phyloP scores from a whole-genome alignment of 2,888 invertebrate genomes.

The Microplitis deprimator region DNA sequence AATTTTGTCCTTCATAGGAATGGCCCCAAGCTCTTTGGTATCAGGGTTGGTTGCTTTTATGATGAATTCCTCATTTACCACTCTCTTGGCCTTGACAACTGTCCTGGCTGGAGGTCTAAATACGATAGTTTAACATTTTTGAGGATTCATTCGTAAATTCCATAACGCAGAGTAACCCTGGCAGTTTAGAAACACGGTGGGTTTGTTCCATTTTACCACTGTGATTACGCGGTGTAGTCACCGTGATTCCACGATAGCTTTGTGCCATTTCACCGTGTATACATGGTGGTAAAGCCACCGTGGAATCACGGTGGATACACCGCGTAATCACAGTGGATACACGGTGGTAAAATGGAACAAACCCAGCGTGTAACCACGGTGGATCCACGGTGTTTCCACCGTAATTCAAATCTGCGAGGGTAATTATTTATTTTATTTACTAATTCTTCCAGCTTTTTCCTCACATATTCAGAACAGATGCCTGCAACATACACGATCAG shows the following conservation, averaged over 20 bases:
- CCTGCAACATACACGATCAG: conserved; percentile 22
- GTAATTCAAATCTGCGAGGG: too few species aligned
- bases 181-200: too few species aligned
- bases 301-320: too few species aligned
- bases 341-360: too few species aligned
- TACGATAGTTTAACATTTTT: conserved; percentile 42
- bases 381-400: too few species aligned
- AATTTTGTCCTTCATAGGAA: conserved; percentile 26
- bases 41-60: conserved; percentile 12
- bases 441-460: conserved; percentile 16
- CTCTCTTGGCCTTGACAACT: not conserved
- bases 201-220: too few species aligned
- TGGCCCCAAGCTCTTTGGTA: not conserved
- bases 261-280: too few species aligned
- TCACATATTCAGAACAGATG: not conserved
- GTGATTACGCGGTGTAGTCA: too few species aligned
- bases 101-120: conserved; percentile 23
- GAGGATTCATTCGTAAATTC: conserved; percentile 41
- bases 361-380: too few species aligned
- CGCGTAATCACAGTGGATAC: too few species aligned
- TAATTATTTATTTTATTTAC: conserved; percentile 32
- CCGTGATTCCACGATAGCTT: too few species aligned
- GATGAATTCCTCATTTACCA: not conserved
- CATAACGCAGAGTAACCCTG: conserved; percentile 36
- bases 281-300: too few species aligned